Evolutionary conservation across 2,113 vertebrate genomes (phyloP).

Genomic region (Garra rufa): DNA sequence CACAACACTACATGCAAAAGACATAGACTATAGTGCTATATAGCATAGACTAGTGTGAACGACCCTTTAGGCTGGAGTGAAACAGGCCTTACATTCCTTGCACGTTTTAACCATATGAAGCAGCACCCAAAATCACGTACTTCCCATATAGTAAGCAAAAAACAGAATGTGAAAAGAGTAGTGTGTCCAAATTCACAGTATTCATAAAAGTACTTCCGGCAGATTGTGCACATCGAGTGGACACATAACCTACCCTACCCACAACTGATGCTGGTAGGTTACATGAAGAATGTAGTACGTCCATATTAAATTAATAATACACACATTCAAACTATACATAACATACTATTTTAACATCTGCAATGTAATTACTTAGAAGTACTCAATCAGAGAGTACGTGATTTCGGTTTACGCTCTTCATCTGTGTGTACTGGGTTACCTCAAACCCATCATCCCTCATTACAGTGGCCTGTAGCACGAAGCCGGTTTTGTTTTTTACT

Average conservation of each 20-base stretch:
- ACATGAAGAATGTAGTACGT: not conserved
- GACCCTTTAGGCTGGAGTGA: not conserved
- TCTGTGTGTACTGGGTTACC: slow-evolving; percentile 34
- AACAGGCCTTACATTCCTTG: slow-evolving; percentile 28
- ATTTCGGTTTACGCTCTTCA: slow-evolving; percentile 24
- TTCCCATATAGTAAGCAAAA: not conserved
- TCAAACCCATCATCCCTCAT: slow-evolving; percentile 38
- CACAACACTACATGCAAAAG: too few relatives aligned
- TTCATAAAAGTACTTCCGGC: not conserved
- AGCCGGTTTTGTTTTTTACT: too few relatives aligned
- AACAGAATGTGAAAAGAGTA: not conserved
- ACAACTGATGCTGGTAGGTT: not conserved
- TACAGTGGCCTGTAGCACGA: too few relatives aligned
- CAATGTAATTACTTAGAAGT: not conserved
- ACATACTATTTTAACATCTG: not conserved
- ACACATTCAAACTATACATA: not conserved
- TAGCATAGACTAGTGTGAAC: not conserved
- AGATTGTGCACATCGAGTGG: not conserved
- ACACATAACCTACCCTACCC: not conserved
- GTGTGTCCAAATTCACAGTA: not conserved
- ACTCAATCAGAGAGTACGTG: not conserved
- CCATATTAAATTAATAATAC: not conserved
- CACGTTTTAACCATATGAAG: slow-evolving; percentile 43
- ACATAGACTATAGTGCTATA: too few relatives aligned
- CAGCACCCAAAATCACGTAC: slow-evolving; percentile 12